Evolutionary conservation across 2,113 vertebrate genomes (phyloP).

Genomic region (Nerophis ophidion): DNA sequence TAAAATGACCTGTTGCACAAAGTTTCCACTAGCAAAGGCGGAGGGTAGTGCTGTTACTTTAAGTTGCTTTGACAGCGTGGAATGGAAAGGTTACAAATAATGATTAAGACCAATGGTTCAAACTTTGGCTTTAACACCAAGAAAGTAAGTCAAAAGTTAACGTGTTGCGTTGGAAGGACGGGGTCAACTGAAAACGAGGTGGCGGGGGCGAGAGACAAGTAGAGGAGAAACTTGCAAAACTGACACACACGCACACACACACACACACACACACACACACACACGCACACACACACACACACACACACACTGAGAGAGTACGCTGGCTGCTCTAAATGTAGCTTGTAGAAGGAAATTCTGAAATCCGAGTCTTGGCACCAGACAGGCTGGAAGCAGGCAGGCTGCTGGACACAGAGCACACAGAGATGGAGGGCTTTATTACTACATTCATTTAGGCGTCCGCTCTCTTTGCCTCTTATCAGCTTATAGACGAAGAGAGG

Average conservation of each 20-base stretch:
- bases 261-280: constrained; percentile 14
- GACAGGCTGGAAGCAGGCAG: constrained; percentile 81
- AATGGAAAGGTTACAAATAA: neutral
- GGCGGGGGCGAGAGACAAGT: constrained; percentile 37
- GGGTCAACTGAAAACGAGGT: constrained; percentile 26
- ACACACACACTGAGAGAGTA: constrained; percentile 33
- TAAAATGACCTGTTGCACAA: neutral
- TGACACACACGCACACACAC: constrained; percentile 10
- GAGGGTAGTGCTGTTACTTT: neutral
- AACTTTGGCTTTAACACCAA: constrained; percentile 1
- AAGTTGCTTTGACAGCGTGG: neutral
- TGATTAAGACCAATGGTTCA: neutral
- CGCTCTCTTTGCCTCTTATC: constrained; percentile 60
- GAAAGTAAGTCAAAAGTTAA: constrained; percentile 18
- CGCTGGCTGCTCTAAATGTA: constrained; percentile 80
- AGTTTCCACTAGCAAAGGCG: neutral
- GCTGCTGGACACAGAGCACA: constrained; percentile 59
- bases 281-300: constrained; percentile 17
- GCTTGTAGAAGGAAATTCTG: constrained; percentile 80
- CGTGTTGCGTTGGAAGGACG: constrained; percentile 38
- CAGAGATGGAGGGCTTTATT: constrained; percentile 54
- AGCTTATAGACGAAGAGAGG: constrained; percentile 63
- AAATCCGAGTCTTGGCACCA: constrained; percentile 87
- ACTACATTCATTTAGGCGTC: constrained; percentile 65
- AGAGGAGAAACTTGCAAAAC: constrained; percentile 49